phyloP scores from a whole-genome alignment of 2,113 vertebrate species.

The Enhydra lutris region DNA sequence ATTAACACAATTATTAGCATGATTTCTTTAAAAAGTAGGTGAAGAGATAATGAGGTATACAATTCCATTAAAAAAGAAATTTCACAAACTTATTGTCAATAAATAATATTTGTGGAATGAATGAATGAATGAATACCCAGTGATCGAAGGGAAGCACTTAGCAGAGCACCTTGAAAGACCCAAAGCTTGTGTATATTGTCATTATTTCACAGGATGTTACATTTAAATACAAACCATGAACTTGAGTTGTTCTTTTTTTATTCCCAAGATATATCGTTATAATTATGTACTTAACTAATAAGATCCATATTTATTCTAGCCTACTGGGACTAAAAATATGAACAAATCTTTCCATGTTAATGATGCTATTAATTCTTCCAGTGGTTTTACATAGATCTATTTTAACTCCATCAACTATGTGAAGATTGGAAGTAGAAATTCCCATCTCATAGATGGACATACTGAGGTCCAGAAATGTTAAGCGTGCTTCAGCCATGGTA shows the following conservation, averaged over 20 bases:
- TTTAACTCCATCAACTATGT: not conserved
- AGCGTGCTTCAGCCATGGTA: not conserved
- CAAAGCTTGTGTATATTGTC: not conserved
- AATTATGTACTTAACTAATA: constrained; percentile 9
- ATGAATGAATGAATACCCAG: not conserved
- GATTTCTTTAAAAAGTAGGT: not conserved
- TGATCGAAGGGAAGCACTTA: not conserved
- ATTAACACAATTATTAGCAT: not conserved
- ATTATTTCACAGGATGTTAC: not conserved
- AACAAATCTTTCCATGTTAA: constrained; percentile 3
- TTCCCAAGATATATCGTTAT: not conserved
- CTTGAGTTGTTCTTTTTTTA: not conserved
- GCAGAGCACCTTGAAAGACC: not conserved
- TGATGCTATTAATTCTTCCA: not conserved
- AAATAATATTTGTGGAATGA: not conserved
- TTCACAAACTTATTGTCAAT: not conserved
- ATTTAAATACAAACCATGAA: not conserved
- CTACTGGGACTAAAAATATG: not conserved
- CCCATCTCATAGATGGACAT: not conserved
- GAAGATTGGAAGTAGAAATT: not conserved
- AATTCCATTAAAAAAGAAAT: not conserved
- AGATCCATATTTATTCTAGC: constrained; percentile 1
- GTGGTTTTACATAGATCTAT: not conserved
- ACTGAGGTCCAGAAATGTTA: not conserved
- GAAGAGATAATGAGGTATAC: not conserved